Conservation (phyloP, 92 coral and sea anemone genomes). For the Zoanthus solanderi region DNA sequence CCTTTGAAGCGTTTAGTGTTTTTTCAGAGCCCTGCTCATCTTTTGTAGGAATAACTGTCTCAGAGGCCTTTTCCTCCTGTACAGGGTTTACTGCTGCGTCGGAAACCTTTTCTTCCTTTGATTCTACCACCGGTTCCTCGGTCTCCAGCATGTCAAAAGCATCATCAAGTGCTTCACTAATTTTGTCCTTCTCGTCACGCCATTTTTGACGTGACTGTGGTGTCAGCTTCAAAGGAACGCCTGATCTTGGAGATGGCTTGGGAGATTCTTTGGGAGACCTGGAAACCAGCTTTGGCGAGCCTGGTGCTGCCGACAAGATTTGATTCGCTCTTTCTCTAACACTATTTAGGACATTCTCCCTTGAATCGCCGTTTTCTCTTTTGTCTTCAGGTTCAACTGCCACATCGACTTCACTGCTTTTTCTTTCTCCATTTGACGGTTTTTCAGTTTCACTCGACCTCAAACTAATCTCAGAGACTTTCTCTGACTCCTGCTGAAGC, state of each 20-base stretch:
- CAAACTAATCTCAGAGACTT: background rate
- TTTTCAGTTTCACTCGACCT: background rate
- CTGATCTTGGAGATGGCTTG: constrained; percentile 7
- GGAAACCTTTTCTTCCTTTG: constrained; percentile 21
- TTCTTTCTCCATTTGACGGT: background rate
- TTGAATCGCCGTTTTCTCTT: constrained; percentile 17
- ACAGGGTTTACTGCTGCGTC: background rate
- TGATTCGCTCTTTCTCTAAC: constrained; percentile 41
- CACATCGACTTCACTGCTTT: background rate
- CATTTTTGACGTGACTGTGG: constrained; percentile 31
- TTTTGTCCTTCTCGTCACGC: constrained; percentile 36
- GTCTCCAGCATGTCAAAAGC: constrained; percentile 60
- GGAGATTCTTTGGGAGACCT: constrained; percentile 9
- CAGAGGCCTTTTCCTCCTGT: constrained; percentile 19
- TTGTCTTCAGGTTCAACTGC: background rate
- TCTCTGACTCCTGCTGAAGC: constrained; percentile 14
- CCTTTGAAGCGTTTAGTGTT: background rate
- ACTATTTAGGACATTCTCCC: constrained; percentile 37
- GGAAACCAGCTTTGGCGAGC: constrained; percentile 43
- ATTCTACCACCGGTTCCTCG: background rate
- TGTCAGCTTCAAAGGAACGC: constrained; percentile 26
- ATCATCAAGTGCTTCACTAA: constrained; percentile 54
- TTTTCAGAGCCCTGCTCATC: background rate
- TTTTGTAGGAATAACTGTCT: background rate
- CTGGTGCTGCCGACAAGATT: constrained; percentile 50